Evolutionary conservation across 2,113 vertebrate species (phyloP).

Genomic region (Petromus typicus): DNA sequence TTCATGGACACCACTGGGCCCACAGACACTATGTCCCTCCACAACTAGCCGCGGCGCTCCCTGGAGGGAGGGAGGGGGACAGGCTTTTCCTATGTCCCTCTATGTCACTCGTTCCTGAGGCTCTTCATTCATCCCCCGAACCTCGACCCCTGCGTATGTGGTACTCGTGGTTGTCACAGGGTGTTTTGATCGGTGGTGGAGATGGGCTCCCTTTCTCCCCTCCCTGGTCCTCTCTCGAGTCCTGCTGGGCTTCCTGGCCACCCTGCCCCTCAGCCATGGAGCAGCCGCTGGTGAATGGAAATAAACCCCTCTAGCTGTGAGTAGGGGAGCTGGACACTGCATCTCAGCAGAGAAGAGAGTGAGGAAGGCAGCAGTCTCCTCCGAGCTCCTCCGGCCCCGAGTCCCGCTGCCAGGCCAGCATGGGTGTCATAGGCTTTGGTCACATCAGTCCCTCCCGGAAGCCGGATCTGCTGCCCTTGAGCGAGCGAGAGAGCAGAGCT

Average conservation of each 20-base stretch:
- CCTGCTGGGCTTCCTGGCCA: background rate
- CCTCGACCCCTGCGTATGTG: background rate
- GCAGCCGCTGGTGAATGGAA: background rate
- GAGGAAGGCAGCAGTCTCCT: too few relatives aligned
- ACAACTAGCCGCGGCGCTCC: background rate
- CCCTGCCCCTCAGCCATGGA: background rate
- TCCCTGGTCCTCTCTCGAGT: background rate
- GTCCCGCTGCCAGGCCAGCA: rapidly evolving
- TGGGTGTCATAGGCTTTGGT: rapidly evolving
- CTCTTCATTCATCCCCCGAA: rapidly evolving
- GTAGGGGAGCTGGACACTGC: background rate
- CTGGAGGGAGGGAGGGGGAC: rapidly evolving
- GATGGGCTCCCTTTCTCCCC: background rate
- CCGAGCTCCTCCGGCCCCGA: rapidly evolving
- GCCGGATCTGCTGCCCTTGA: rapidly evolving
- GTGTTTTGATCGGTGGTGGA: rapidly evolving
- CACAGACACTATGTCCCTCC: background rate
- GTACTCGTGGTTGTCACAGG: background rate
- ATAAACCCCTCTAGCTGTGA: background rate
- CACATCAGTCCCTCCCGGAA: rapidly evolving
- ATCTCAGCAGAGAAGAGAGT: background rate
- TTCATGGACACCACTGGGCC: rapidly evolving
- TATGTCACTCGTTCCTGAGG: rapidly evolving
- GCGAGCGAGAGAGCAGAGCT: rapidly evolving
- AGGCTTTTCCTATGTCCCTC: rapidly evolving